Percentiles rank a stretch among this genome's conserved stretches.
phyloP scores from a whole-genome alignment of 2,797 vertebrate genomes.

The Malurus leucopterus region DNA sequence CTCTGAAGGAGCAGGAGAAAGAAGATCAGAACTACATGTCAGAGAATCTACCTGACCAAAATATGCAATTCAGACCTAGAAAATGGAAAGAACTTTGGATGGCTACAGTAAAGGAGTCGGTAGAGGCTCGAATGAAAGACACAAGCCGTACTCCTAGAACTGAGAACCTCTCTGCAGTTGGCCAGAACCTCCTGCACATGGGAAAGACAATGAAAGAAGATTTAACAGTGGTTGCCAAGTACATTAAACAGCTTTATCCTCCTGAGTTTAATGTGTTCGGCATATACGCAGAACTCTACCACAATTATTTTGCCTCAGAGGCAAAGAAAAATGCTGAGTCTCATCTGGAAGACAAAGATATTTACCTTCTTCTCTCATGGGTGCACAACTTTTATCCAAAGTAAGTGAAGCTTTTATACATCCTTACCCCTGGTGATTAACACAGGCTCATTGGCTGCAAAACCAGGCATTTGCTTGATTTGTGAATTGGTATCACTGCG shows the following conservation, averaged over 20 bases:
- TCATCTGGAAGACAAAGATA: constrained; percentile 72
- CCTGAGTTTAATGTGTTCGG: constrained; percentile 77
- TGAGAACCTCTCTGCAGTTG: constrained; percentile 66
- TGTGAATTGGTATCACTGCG: fast-evolving
- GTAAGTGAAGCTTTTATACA: constrained; percentile 69
- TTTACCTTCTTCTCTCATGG: constrained; percentile 82
- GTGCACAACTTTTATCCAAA: constrained; percentile 79
- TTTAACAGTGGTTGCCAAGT: constrained; percentile 74
- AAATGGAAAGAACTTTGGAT: constrained; percentile 76
- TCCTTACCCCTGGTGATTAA: neutral
- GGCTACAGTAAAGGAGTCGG: constrained; percentile 57
- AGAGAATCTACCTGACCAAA: neutral
- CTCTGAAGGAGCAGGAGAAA: constrained; percentile 78
- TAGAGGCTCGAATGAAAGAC: constrained; percentile 68
- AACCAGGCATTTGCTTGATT: neutral
- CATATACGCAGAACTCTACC: constrained; percentile 80
- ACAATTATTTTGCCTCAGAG: constrained; percentile 73
- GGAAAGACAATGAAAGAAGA: constrained; percentile 81
- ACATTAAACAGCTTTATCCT: constrained; percentile 78
- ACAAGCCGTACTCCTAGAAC: neutral
- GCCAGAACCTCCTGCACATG: constrained; percentile 73
- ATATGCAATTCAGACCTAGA: constrained; percentile 71
- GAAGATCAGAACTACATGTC: constrained; percentile 70
- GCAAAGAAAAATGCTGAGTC: constrained; percentile 57
- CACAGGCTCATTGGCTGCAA: neutral